Evolutionary conservation across 2,888 invertebrate species (phyloP), one percentile per base, ranked within the genome.

Genomic region (Scelioninae gen. 2): DNA sequence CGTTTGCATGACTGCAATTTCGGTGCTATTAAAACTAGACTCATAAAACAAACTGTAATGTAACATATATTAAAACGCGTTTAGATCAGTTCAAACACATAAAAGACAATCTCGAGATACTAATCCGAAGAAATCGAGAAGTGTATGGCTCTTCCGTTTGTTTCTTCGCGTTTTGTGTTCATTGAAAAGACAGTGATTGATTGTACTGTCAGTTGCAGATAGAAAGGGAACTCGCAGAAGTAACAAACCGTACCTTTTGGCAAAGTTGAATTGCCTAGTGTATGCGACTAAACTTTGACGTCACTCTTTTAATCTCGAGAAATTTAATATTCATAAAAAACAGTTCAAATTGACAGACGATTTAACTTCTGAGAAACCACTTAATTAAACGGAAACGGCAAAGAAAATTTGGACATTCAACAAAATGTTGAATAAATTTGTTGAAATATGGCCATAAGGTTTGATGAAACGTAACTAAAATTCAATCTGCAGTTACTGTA

Each of bases 181-280:
- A 77, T 78, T 76, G 78, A 76, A 76, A 77, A 78, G 79, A 79
- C 81, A 77, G 80, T 84, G 85, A 85, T 85, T 84, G 85, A 85
- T 85, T 83, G 83, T 81, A 81, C 84, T 83, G 85, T 82, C 85
- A 84, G 77, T 74, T 75, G 81, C 85, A 85, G 82, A 76, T 78
- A 75, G 78, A 76, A 77, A 73, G 78, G 79, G 77, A 79, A 79
- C 80, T 79, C 79, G 81, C 81, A 81, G 80, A 83, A 84, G 84
- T 81, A 85, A 83, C 83, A 81, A 81, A 83, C 80, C 79, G 76
- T 74, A 60, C 78, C 78, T 81, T 80, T 78, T 78, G 79, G 74
- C 60, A 73, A 80, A 79, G 78, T 79, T 80, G 80, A 81, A 81
- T 81, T 79, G 76, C 77, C 77, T 71, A 65, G 46, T 72, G 67